Conservation (phyloP, 1,140 invertebrate species). For the Drosophila kepulauana region DNA sequence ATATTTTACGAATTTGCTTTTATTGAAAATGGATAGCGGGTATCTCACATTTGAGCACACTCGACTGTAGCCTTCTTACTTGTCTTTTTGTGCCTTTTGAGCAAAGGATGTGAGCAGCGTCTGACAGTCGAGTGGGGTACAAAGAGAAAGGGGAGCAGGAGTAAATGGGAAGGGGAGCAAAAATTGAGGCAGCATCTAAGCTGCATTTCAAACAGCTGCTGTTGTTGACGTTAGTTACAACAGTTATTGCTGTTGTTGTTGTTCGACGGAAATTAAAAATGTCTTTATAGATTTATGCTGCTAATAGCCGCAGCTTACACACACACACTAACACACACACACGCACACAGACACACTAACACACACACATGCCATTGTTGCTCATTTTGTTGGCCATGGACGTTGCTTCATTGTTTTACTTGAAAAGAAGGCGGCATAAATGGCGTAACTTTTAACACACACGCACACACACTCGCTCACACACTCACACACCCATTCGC, state of each 20-base stretch:
- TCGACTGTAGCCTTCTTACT: background rate
- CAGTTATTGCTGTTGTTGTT: background rate
- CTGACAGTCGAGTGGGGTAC: background rate
- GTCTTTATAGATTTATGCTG: constrained; percentile 42
- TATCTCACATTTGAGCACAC: too few species aligned
- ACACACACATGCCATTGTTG: constrained; percentile 10
- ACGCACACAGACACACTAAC: background rate
- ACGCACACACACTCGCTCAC: constrained; percentile 13
- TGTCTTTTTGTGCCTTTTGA: background rate
- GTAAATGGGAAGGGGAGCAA: background rate
- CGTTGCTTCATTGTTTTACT: constrained; percentile 35
- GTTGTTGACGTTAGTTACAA: constrained; percentile 32
- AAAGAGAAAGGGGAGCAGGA: background rate
- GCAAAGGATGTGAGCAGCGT: background rate
- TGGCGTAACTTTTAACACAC: constrained; percentile 48
- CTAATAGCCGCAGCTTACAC: constrained; percentile 13
- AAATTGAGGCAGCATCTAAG: constrained; percentile 12
- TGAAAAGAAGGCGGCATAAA: constrained; percentile 35
- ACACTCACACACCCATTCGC: background rate
- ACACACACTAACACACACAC: constrained; percentile 5
- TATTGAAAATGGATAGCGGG: too few species aligned
- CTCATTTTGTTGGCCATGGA: constrained; percentile 30
- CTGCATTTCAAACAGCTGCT: constrained; percentile 44
- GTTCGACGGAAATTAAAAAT: constrained; percentile 42
- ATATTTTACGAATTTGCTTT: too few species aligned